phyloP scores from a whole-genome alignment of 2,888 invertebrate genomes.

The Microplitis manilae region DNA sequence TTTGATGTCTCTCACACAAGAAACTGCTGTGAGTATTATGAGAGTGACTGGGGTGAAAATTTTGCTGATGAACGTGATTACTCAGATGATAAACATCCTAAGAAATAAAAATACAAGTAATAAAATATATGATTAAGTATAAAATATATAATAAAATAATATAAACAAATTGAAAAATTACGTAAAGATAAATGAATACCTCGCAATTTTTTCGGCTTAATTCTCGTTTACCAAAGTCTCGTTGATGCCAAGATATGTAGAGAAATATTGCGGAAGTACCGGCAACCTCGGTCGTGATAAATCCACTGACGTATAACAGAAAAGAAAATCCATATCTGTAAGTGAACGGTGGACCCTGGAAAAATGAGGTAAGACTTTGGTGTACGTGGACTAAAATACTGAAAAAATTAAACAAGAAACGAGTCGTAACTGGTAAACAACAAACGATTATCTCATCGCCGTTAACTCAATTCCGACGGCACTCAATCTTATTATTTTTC shows the following conservation, averaged over 20 bases:
- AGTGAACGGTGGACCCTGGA: conserved; percentile 84
- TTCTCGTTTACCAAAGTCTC: conserved; percentile 76
- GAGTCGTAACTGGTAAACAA: conserved; percentile 17
- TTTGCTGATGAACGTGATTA: conserved; percentile 59
- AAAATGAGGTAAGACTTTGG: conserved; percentile 49
- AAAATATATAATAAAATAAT: conserved; percentile 6
- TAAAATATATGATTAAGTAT: conserved; percentile 8
- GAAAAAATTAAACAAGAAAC: conserved; percentile 29
- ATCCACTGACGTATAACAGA: conserved; percentile 87
- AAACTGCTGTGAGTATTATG: conserved; percentile 59
- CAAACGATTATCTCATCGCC: conserved; percentile 17
- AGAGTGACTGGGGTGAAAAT: conserved; percentile 53
- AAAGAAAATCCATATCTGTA: conserved; percentile 93
- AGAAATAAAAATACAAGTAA: conserved; percentile 23
- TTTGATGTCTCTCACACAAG: conserved; percentile 71
- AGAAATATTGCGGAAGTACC: conserved; percentile 90
- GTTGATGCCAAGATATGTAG: conserved; percentile 86
- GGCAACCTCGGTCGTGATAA: conserved; percentile 87
- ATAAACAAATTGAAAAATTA: background rate
- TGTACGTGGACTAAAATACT: background rate
- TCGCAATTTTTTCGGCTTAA: conserved; percentile 69
- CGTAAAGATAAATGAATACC: conserved; percentile 48
- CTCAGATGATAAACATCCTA: conserved; percentile 65
- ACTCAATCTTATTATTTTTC: background rate
- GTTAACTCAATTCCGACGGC: conserved; percentile 18